These are phyloP conservation scores for Rhinolophus ferrumequinum DNA, from an alignment of 2,113 vertebrate genomes.

Conservation along the genomic window DNA sequence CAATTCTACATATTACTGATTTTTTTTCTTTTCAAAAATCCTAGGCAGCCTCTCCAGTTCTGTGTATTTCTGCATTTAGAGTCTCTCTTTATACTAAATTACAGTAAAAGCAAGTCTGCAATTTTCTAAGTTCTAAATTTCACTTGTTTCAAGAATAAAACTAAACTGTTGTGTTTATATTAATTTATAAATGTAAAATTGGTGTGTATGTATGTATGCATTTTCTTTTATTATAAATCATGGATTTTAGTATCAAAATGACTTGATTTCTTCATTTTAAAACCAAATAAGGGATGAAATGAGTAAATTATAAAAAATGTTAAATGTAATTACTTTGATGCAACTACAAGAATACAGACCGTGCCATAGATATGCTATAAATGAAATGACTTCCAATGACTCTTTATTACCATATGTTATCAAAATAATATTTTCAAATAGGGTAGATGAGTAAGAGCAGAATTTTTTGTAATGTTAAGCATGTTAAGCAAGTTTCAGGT, in stretches of 20 bases:
- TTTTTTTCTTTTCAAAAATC: background rate
- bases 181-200: background rate
- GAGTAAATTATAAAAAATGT: background rate
- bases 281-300: background rate
- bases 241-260: background rate
- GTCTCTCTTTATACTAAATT: background rate
- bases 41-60: background rate
- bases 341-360: background rate
- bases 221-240: background rate
- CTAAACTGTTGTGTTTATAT: background rate
- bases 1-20: background rate
- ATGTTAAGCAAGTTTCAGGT: background rate
- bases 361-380: background rate
- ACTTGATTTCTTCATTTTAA: conserved; percentile 5
- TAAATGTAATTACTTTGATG: background rate
- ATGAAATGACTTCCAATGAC: background rate
- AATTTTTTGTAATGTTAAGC: background rate
- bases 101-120: background rate
- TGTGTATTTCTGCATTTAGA: background rate
- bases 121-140: background rate
- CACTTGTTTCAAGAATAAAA: background rate
- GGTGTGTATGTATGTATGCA: background rate
- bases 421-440: background rate
- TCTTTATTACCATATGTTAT: conserved; percentile 6
- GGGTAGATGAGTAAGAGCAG: background rate